A percentile compares a stretch with the other conserved stretches of the same genome.
Evolutionary conservation across 2,888 invertebrate species (phyloP).

Genomic region (Agonopterix heracliana): DNA sequence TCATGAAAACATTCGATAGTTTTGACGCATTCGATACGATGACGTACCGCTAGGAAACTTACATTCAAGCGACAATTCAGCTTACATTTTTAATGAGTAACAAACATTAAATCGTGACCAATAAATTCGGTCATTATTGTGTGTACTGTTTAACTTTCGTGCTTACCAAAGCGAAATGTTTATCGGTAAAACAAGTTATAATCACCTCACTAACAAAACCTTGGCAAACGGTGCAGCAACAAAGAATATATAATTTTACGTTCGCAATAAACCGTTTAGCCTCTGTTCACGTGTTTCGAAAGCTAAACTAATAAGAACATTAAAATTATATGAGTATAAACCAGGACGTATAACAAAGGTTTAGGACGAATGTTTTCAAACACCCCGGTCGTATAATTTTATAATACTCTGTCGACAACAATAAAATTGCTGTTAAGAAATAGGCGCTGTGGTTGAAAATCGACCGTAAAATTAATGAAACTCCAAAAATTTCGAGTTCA

Average conservation of each 20-base stretch:
- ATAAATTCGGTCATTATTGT: too few species aligned
- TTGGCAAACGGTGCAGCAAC: slow-evolving; percentile 21
- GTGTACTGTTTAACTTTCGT: too few species aligned
- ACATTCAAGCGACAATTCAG: too few species aligned
- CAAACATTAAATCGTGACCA: not conserved
- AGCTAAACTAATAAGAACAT: slow-evolving; percentile 58
- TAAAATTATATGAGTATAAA: slow-evolving; percentile 55
- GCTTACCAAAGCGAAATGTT: too few species aligned
- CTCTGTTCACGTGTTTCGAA: slow-evolving; percentile 55
- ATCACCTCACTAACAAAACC: slow-evolving; percentile 15
- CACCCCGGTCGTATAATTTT: slow-evolving; percentile 58
- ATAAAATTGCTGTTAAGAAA: slow-evolving; percentile 17
- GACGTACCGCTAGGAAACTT: too few species aligned
- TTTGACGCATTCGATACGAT: too few species aligned
- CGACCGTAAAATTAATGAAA: not conserved
- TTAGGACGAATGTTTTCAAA: slow-evolving; percentile 62
- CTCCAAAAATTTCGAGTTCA: slow-evolving; percentile 5
- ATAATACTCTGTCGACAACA: slow-evolving; percentile 41
- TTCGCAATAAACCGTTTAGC: slow-evolving; percentile 45
- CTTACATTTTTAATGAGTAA: not conserved
- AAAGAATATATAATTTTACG: slow-evolving; percentile 35
- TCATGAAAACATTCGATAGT: too few species aligned
- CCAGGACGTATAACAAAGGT: slow-evolving; percentile 47
- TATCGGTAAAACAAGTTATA: slow-evolving; percentile 6
- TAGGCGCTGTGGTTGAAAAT: not conserved